These are phyloP conservation scores for Pandemis corylana DNA, from an alignment of 2,888 invertebrate genomes.

Conservation along the genomic window DNA sequence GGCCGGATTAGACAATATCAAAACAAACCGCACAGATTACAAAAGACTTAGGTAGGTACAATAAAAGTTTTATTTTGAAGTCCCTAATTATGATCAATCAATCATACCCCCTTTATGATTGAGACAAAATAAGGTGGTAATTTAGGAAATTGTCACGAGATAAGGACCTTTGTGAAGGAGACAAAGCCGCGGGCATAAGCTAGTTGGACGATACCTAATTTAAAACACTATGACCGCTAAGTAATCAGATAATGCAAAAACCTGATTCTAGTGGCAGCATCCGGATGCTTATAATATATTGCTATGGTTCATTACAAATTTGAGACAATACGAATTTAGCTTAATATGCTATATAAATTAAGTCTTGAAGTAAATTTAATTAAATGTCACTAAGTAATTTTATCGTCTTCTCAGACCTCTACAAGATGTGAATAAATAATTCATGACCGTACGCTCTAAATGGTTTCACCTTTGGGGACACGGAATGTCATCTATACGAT, in stretches of 20 bases:
- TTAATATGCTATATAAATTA: constrained; percentile 28
- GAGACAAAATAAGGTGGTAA: no score
- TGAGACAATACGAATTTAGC: constrained; percentile 24
- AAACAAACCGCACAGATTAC: no score
- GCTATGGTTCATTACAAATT: constrained; percentile 24
- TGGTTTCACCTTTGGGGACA: constrained; percentile 12
- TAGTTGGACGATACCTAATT: no score
- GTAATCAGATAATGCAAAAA: background rate
- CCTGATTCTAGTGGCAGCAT: constrained; percentile 14
- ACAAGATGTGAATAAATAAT: constrained; percentile 32
- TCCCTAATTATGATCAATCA: no score
- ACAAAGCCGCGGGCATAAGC: no score
- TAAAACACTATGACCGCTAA: background rate
- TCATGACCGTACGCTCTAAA: constrained; percentile 30
- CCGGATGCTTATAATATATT: constrained; percentile 14
- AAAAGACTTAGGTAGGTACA: no score
- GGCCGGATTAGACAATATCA: no score
- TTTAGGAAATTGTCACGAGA: no score
- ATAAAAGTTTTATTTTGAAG: no score
- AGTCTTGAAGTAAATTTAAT: constrained; percentile 35
- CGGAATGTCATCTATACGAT: background rate
- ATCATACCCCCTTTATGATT: no score
- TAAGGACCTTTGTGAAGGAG: no score
- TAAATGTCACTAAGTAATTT: constrained; percentile 38
- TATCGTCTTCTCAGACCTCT: constrained; percentile 22